These are phyloP conservation scores for Drosophila atroscutellata DNA, from an alignment of 2,888 invertebrate species.

Conservation along the genomic window DNA sequence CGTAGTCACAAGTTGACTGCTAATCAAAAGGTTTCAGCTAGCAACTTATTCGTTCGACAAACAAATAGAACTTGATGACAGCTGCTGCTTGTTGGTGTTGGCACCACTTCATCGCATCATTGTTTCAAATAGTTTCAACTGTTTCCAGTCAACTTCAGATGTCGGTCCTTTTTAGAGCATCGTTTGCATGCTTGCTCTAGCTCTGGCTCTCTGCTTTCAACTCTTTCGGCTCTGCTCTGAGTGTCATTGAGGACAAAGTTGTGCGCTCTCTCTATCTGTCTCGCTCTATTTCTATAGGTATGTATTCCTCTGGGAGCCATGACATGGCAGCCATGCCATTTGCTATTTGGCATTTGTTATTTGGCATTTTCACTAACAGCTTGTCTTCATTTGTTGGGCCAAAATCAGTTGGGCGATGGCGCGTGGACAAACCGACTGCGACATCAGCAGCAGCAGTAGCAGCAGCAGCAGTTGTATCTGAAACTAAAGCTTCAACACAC, in stretches of 20 bases:
- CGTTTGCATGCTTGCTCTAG: conserved; percentile 31
- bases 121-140: conserved; percentile 57
- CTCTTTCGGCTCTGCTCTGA: conserved; percentile 22
- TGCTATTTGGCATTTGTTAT: conserved; percentile 31
- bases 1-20: not conserved
- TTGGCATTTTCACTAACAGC: conserved; percentile 34
- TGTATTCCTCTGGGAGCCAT: not conserved
- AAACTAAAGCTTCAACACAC: conserved; percentile 37
- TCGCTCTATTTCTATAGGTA: not conserved
- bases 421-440: conserved; percentile 46
- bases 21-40: conserved; percentile 28
- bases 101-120: conserved; percentile 41
- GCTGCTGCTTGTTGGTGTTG: conserved; percentile 5
- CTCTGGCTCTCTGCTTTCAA: not conserved
- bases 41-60: conserved; percentile 19
- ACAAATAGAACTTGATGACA: conserved; percentile 33
- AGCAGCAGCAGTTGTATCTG: conserved; percentile 19
- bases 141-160: conserved; percentile 55
- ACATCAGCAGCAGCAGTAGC: not conserved
- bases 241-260: conserved; percentile 57
- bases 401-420: conserved; percentile 68
- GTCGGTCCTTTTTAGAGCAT: conserved; percentile 44
- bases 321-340: conserved; percentile 30
- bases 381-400: conserved; percentile 66
- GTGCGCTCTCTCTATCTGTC: not conserved